These are phyloP conservation scores for Sebastes steindachneri DNA, from an alignment of 2,797 vertebrate genomes.

Conservation along the genomic window DNA sequence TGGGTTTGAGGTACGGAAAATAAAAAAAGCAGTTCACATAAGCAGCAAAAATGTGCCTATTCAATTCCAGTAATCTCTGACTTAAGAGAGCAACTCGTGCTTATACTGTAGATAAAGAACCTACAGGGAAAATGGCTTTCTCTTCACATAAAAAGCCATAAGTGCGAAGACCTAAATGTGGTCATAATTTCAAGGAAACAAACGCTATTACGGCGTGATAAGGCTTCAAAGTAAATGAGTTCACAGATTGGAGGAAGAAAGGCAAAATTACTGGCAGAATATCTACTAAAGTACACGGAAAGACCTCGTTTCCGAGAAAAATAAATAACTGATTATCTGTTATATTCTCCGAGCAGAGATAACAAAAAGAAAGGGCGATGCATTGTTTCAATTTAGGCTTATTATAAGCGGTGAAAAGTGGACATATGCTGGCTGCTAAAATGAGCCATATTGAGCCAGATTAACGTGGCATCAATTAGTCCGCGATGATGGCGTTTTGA, in stretches of 20 bases:
- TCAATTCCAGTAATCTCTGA: constrained; percentile 52
- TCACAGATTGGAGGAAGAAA: constrained; percentile 24
- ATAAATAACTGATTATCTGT: constrained; percentile 47
- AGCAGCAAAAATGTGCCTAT: constrained; percentile 44
- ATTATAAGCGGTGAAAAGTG: constrained; percentile 58
- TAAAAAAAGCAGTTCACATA: not conserved
- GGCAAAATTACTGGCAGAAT: constrained; percentile 13
- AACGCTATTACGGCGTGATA: constrained; percentile 41
- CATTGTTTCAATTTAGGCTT: constrained; percentile 41
- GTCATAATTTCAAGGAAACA: constrained; percentile 55
- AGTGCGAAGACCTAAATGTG: constrained; percentile 44
- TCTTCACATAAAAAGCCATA: constrained; percentile 40
- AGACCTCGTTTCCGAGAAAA: constrained; percentile 8
- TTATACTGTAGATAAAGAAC: constrained; percentile 39
- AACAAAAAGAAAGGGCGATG: constrained; percentile 24
- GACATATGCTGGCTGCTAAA: constrained; percentile 64
- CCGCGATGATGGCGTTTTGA: constrained; percentile 59
- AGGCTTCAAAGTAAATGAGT: constrained; percentile 52
- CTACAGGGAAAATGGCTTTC: constrained; percentile 56
- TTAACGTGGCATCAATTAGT: constrained; percentile 71
- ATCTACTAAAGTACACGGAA: constrained; percentile 7
- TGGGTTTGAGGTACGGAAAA: constrained; percentile 61
- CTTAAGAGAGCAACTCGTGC: constrained; percentile 28
- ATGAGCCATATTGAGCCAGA: constrained; percentile 64
- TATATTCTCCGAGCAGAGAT: not conserved